Evolutionary conservation across 2,888 invertebrate genomes (phyloP), one percentile per base, ranked within the genome.

Genomic region (Sipha maydis): DNA sequence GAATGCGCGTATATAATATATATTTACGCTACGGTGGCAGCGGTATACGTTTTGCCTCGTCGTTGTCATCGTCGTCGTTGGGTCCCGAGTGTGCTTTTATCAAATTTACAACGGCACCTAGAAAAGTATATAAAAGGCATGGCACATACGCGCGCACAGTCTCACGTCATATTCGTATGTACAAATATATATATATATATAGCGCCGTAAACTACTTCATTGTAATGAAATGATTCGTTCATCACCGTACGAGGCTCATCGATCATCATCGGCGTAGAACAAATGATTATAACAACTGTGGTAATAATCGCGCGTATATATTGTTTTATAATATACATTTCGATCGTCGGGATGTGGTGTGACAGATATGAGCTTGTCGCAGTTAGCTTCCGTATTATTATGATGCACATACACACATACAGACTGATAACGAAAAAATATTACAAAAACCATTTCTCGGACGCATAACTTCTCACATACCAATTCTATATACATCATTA

Each of bases 71-170:
- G 48, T 67, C 28, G 38, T 78, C n/a, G 54, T 21, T 75, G 61
- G 38, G n/a, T 61, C 84, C 34, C 76, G 73, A 76, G 38, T 61
- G 76, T 28, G 84, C 84, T 77, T 67, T 77, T 77, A 76, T 85
- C 84, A 28, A 77, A 67, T 77, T 85, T 71, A 38, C 76, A 76
- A 61, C 76, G 76, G 25, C 21, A 41, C 1, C 21, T 25, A 38
- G n/a, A n/a, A 83, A 48, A 71, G 14, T 56, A 25, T 21, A 69
- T 25, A 69, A 71, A 56, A 54, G n/a, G 34, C 73, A 41, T 17
- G 1, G n/a, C 9, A 11, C 28, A 11, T 28, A 11, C 25, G 8
- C 31, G 73, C 0, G 21, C 61, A 21, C 21, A 25, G 61, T 7
- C 25, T 61, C 61, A 21, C 25, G 61, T 61, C 61, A 61, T 61